phyloP scores from a whole-genome alignment of 2,888 invertebrate genomes.

The Campaea margaritaria region DNA sequence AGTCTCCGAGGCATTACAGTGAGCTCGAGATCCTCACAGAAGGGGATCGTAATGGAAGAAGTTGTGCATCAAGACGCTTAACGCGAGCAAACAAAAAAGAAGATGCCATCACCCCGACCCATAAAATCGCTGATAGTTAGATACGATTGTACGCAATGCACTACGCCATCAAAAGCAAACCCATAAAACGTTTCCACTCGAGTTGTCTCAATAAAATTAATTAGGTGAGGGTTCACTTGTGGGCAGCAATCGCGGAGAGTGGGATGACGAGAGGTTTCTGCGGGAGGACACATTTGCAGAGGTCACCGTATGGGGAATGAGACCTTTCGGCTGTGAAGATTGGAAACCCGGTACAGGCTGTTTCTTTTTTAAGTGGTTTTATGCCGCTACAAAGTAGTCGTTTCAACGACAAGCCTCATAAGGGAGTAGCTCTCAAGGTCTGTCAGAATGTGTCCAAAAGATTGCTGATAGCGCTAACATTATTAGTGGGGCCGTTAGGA shows the following conservation, averaged over 20 bases:
- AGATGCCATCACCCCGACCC: conserved; percentile 2
- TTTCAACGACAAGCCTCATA: no score
- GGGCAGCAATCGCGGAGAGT: conserved; percentile 75
- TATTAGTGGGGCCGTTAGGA: no score
- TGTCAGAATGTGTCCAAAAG: no score
- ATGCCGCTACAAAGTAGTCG: no score
- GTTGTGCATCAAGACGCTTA: no score
- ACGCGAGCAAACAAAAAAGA: not conserved
- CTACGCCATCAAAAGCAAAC: conserved; percentile 29
- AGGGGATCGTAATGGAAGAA: no score
- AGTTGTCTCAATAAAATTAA: conserved; percentile 66
- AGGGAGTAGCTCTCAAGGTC: no score
- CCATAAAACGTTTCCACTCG: conserved; percentile 59
- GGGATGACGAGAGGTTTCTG: conserved; percentile 55
- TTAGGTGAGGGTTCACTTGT: conserved; percentile 48
- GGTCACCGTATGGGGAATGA: conserved; percentile 73
- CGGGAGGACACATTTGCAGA: conserved; percentile 23
- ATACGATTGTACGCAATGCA: conserved; percentile 14
- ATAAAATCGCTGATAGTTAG: conserved; percentile 10
- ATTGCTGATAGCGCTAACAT: no score
- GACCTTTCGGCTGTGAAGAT: conserved; percentile 10
- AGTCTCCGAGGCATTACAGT: no score
- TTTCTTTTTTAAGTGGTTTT: no score
- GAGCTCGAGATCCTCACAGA: no score
- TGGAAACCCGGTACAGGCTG: conserved; percentile 25